Evolutionary conservation across 2,888 invertebrate species (phyloP), one percentile per base, ranked within the genome.

Genomic region (Byasa hedistus): DNA sequence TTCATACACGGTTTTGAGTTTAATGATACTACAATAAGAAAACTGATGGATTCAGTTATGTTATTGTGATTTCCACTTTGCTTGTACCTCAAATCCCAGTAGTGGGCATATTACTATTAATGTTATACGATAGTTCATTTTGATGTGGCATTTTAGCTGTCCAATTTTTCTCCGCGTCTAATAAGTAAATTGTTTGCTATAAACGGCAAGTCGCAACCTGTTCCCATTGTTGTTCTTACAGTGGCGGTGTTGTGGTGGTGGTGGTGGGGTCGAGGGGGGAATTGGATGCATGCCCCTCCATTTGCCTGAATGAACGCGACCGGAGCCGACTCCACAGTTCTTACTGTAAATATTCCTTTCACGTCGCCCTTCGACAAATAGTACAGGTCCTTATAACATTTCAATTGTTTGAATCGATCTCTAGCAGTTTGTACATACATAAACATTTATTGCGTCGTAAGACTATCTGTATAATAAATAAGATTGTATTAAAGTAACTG

Each of bases 111-210:
- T 39, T 1, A 12, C 12, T 39, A 12, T 15, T 39, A 51, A 44
- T 39, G 8, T 5, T n/a, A 4, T 51, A 15, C 3, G n/a, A n/a
- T 3, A 51, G 21, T 51, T 51, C 15, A 12, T 39, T 39, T 15
- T 12, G 51, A 61, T 68, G 78, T 73, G 63, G 22, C 79, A 81
- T 86, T 75, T 86, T 86, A 87, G 69, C 12, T 57, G 21, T 64
- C 61, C 69, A 70, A 79, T 80, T 80, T 84, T 83, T 82, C 76
- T 79, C 73, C 73, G 76, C 80, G 68, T 87, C 85, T 89, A 90
- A 86, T 87, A 87, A 85, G 88, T 89, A 87, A 90, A 90, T 87
- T 84, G 86, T 86, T 86, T 81, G 83, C 85, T 81, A 80, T 84
- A 86, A 82, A 83, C 71, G 78, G 77, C 71, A 71, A 22, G 64